Evolutionary conservation across 64 coral and sea anemone genomes (phyloP).

Genomic region (Dendrophyllia cribrosa): DNA sequence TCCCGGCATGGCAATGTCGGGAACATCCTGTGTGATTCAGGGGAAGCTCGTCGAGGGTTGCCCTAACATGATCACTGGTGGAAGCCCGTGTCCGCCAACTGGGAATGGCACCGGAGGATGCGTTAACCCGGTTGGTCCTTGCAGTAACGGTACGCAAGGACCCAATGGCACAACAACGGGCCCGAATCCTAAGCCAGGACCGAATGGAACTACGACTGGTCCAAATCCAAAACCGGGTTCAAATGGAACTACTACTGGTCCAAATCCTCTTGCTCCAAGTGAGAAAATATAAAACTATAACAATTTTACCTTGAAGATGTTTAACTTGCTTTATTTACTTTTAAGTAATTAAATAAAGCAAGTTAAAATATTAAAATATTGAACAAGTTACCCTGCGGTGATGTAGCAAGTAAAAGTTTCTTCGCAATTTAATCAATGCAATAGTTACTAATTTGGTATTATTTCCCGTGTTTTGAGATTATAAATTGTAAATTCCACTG

Average conservation of each 20-base stretch:
- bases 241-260: neutral
- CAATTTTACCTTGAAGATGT: neutral
- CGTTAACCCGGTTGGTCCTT: neutral
- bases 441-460: too few relatives aligned
- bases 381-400: too few relatives aligned
- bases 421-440: too few relatives aligned
- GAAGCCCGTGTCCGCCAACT: neutral
- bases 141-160: neutral
- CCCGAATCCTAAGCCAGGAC: neutral
- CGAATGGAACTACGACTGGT: neutral
- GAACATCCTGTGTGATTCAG: conserved; percentile 19
- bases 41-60: conserved; percentile 19
- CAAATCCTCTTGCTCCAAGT: neutral
- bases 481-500: neutral
- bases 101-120: neutral
- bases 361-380: too few relatives aligned
- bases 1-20: neutral
- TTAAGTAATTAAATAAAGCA: neutral
- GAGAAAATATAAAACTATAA: neutral
- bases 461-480: too few relatives aligned
- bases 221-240: neutral
- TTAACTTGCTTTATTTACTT: neutral
- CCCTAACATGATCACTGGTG: neutral
- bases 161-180: neutral
- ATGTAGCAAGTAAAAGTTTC: too few relatives aligned